These are phyloP conservation scores for Diacarnus erythraeanus DNA, from an alignment of 37 sponge, comb jelly and placozoan species.

Conservation along the genomic window DNA sequence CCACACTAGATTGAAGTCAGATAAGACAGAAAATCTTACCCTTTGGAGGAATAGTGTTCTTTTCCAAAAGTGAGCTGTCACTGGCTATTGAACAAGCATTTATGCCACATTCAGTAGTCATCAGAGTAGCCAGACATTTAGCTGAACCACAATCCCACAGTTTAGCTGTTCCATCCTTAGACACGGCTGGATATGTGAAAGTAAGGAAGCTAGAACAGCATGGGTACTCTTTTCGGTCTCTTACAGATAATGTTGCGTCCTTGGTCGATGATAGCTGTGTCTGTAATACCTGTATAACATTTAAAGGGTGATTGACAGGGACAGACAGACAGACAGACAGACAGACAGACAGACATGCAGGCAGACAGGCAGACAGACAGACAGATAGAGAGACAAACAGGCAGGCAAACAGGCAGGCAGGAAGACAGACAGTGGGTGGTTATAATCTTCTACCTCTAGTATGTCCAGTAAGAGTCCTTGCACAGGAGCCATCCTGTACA, in stretches of 20 bases:
- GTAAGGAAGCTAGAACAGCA: too few relatives aligned
- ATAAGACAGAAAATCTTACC: slow-evolving; percentile 11
- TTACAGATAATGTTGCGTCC: slow-evolving; percentile 75
- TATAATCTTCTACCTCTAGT: slow-evolving; percentile 67
- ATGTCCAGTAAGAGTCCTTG: slow-evolving; percentile 84
- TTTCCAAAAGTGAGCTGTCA: not conserved
- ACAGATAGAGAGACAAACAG: too few relatives aligned
- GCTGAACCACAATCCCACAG: slow-evolving; percentile 84
- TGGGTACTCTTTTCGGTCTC: not conserved
- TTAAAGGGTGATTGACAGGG: too few relatives aligned
- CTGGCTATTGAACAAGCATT: slow-evolving; percentile 34
- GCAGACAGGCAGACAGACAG: too few relatives aligned
- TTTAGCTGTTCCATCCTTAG: slow-evolving; percentile 67
- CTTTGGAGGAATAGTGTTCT: not conserved
- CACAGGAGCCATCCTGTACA: slow-evolving; percentile 83
- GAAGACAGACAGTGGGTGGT: too few relatives aligned
- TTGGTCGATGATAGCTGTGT: slow-evolving; percentile 53
- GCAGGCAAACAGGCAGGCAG: too few relatives aligned
- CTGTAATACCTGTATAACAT: slow-evolving; percentile 50
- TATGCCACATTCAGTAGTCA: slow-evolving; percentile 12
- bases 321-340: too few relatives aligned
- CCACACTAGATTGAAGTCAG: too few relatives aligned
- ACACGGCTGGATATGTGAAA: slow-evolving; percentile 52
- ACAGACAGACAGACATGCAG: too few relatives aligned
- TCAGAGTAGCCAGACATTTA: slow-evolving; percentile 25